Conservation (phyloP, 2,797 vertebrate genomes). For the Microctenopoma lineatum region DNA sequence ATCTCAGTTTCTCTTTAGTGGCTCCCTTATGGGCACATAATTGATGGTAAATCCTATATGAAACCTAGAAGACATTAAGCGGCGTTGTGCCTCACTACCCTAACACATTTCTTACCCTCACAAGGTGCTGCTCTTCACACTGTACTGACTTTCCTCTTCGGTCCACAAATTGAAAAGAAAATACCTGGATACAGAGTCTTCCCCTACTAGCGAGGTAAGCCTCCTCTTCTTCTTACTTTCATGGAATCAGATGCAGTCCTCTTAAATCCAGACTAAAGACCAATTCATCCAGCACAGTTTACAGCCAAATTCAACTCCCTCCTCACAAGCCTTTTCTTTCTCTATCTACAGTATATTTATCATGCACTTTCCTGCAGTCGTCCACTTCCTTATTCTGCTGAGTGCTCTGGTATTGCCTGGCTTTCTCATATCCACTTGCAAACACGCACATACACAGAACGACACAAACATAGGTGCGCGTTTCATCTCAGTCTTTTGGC, state of each 20-base stretch:
- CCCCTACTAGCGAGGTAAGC: slow-evolving; percentile 5
- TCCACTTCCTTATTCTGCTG: slow-evolving; percentile 20
- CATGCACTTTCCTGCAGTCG: slow-evolving; percentile 9
- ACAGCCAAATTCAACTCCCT: slow-evolving; percentile 1
- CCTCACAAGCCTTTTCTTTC: slow-evolving; percentile 1
- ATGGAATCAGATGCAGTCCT: slow-evolving; percentile 19
- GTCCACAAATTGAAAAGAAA: slow-evolving; percentile 28
- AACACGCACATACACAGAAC: neutral
- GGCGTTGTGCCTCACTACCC: slow-evolving; percentile 13
- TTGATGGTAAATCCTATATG: slow-evolving; percentile 29
- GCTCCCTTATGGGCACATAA: slow-evolving; percentile 32
- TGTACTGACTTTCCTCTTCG: neutral
- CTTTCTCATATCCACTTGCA: slow-evolving; percentile 27
- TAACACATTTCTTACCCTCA: neutral
- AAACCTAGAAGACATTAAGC: slow-evolving; percentile 25
- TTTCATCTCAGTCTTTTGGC: slow-evolving; percentile 23
- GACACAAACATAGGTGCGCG: neutral
- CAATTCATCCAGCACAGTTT: slow-evolving; percentile 28
- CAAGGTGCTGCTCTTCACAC: neutral
- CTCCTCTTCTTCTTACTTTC: slow-evolving; percentile 2
- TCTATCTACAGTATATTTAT: slow-evolving; percentile 14
- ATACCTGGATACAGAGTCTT: slow-evolving; percentile 8
- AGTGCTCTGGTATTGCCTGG: slow-evolving; percentile 12
- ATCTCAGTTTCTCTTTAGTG: slow-evolving; percentile 21
- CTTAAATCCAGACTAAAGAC: slow-evolving; percentile 28